Base-by-base conservation (phyloP, 2,888 invertebrate species). In the Stenchaetothrips biformis region DNA sequence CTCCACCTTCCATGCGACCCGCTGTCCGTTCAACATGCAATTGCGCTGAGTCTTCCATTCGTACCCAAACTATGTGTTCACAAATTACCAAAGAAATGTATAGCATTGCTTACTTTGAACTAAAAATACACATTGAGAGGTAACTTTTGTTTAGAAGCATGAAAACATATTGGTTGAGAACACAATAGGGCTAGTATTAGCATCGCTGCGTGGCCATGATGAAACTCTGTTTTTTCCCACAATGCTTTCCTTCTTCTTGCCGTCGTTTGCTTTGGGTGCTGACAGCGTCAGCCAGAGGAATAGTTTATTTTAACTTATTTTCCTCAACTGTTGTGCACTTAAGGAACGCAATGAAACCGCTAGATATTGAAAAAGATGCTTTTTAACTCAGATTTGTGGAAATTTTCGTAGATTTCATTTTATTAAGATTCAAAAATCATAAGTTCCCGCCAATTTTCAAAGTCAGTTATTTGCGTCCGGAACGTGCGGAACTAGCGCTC, bases 171-270 rank as follows among this genome's bases (percentile, higher is more conserved):
- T 74, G 67, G 67, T 74, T 25, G 67, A 21, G 67, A 74, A 74
- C 67, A 74, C 67, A 74, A 74, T 74, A 74, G 67, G 67, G 67
- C 67, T 74, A n/a, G n/a, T n/a, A 74, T 74, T 74, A 74, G 67
- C 67, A 74, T 25, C 67, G 67, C 67, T 74, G 67, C 67, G 67
- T 74, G 67, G 67, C 67, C 67, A 74, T 74, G 67, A 74, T 74
- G 67, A 74, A 74, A 74, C 25, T 74, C 67, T 74, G 67, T 21
- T 74, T 74, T 74, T 74, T 25, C 25, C 67, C 67, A 74, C 67
- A 74, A 74, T 74, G 67, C 67, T 25, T 25, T 7, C 25, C 25
- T 74, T 74, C 67, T 74, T 74, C 67, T 74, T 74, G 67, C 25
- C 7, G 8, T 25, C 0, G 67, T 74, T 7, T 25, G 67, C 67